These are phyloP conservation scores for Tillus elongatus DNA, from an alignment of 2,888 invertebrate species.

Conservation along the genomic window DNA sequence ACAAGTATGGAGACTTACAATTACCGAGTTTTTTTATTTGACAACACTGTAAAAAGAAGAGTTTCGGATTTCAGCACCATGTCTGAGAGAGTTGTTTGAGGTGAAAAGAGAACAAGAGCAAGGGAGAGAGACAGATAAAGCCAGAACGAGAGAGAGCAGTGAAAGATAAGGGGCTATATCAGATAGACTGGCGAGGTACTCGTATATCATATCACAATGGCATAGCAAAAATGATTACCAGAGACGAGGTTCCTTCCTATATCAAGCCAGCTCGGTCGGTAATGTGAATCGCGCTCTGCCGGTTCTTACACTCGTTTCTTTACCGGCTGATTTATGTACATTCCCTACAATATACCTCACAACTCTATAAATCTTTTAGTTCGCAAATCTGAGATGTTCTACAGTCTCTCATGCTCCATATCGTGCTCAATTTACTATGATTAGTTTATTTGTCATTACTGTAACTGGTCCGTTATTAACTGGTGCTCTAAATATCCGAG, in stretches of 20 bases:
- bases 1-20: too few species aligned
- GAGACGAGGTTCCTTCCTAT: constrained; percentile 43
- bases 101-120: too few species aligned
- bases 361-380: constrained; percentile 28
- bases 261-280: constrained; percentile 36
- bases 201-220: constrained; percentile 43
- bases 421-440: too few species aligned
- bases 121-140: too few species aligned
- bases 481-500: too few species aligned
- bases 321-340: constrained; percentile 37
- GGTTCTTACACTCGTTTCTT: constrained; percentile 38
- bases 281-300: constrained; percentile 40
- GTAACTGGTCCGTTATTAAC: too few species aligned
- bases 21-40: too few species aligned
- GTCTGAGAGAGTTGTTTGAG: too few species aligned
- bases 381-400: background rate
- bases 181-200: constrained; percentile 32
- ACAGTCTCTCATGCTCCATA: background rate
- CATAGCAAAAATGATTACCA: constrained; percentile 43
- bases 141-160: too few species aligned
- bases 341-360: constrained; percentile 36
- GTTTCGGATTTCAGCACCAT: too few species aligned
- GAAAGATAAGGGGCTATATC: constrained; percentile 31
- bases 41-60: too few species aligned
- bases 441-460: too few species aligned